These are phyloP conservation scores for Atrichornis clamosus DNA, from an alignment of 2,113 vertebrate genomes.

Conservation along the genomic window DNA sequence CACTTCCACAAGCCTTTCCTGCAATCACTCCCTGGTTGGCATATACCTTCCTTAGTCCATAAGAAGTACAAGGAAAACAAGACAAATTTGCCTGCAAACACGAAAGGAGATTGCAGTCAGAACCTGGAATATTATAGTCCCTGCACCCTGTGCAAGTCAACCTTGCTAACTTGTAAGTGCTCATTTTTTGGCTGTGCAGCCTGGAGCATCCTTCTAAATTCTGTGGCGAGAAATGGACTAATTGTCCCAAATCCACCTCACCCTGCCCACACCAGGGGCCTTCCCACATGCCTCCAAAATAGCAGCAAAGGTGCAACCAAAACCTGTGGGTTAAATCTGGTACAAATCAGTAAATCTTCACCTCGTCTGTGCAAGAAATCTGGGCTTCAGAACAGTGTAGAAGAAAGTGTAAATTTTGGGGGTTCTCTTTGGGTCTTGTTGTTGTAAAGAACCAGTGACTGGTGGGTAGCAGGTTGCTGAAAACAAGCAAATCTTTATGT, in stretches of 20 bases:
- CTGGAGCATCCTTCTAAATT: not conserved
- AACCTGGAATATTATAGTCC: not conserved
- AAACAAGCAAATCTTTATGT: not conserved
- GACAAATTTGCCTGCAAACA: not conserved
- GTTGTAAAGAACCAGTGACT: not conserved
- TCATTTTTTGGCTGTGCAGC: not conserved
- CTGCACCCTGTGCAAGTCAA: not conserved
- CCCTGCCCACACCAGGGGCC: not conserved
- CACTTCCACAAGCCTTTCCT: not conserved
- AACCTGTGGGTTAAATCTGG: not conserved
- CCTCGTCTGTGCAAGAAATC: not conserved
- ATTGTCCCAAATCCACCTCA: not conserved
- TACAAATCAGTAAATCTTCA: not conserved
- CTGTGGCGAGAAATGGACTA: not conserved
- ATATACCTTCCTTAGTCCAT: not conserved
- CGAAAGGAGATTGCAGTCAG: not conserved
- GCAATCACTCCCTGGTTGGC: not conserved
- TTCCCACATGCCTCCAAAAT: not conserved
- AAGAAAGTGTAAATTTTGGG: not conserved
- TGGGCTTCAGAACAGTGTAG: not conserved
- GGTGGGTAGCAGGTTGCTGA: not conserved
- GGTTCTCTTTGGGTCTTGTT: not conserved
- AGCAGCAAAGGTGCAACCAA: not conserved
- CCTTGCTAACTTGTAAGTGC: not conserved
- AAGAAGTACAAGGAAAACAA: not conserved